Conservation (phyloP, 1,140 invertebrate species). For the Stenopsyche tienmushanensis region DNA sequence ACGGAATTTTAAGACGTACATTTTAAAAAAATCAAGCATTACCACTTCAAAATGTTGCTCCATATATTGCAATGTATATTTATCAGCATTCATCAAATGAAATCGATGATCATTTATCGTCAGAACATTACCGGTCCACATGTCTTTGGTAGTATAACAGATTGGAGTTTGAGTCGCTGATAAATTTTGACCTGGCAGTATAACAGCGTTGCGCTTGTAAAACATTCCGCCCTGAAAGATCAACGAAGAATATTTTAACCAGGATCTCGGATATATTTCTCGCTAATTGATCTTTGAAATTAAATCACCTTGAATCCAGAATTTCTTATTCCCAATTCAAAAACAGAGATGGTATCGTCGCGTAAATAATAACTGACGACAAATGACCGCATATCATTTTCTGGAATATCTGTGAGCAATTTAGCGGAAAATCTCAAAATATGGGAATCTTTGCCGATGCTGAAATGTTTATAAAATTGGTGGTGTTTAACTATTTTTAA, state of each 20-base stretch:
- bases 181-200: conserved; percentile 72
- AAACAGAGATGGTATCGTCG: conserved; percentile 83
- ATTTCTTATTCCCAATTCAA: conserved; percentile 73
- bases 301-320: conserved; percentile 59
- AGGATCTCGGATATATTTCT: too few relatives aligned
- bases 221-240: conserved; percentile 64
- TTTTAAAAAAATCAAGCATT: too few relatives aligned
- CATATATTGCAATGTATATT: conserved; percentile 85
- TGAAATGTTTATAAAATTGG: conserved; percentile 43
- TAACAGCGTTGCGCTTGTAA: conserved; percentile 66
- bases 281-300: background rate
- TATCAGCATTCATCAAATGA: conserved; percentile 75
- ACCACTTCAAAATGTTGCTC: conserved; percentile 76
- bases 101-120: conserved; percentile 78
- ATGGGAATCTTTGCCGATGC: conserved; percentile 71
- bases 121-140: conserved; percentile 78
- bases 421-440: conserved; percentile 77
- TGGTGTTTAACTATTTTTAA: background rate
- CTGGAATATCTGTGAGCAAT: conserved; percentile 69
- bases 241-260: too few relatives aligned
- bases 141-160: conserved; percentile 72
- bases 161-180: conserved; percentile 67
- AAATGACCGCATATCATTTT: conserved; percentile 71
- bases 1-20: background rate
- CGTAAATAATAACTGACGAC: conserved; percentile 79